Evolutionary conservation across 2,113 vertebrate species (phyloP).

Genomic region (Thunnus thynnus): DNA sequence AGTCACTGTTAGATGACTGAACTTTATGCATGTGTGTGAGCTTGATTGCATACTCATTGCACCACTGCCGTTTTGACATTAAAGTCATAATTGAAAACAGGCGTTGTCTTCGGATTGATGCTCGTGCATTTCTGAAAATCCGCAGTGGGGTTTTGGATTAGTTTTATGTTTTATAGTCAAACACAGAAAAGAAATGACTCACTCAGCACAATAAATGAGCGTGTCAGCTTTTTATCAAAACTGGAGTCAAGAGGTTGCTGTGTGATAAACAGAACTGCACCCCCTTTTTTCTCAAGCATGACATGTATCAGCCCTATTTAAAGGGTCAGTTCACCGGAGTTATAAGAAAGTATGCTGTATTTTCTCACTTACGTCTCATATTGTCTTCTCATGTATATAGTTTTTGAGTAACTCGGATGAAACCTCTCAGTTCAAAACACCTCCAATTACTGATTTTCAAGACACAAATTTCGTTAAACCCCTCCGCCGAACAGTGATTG

Average conservation of each 20-base stretch:
- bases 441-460: too few relatives aligned
- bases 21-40: background rate
- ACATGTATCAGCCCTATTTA: background rate
- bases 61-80: background rate
- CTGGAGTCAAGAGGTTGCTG: background rate
- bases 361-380: too few relatives aligned
- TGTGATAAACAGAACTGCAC: slow-evolving; percentile 3
- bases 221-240: slow-evolving; percentile 21
- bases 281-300: background rate
- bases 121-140: slow-evolving; percentile 12
- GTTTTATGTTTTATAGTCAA: slow-evolving; percentile 28
- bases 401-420: too few relatives aligned
- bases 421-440: too few relatives aligned
- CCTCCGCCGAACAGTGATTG: too few relatives aligned
- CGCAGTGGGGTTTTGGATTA: background rate
- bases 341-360: background rate
- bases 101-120: background rate
- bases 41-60: background rate
- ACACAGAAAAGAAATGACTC: slow-evolving; percentile 16
- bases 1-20: slow-evolving; percentile 17
- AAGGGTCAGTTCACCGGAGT: background rate
- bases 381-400: too few relatives aligned
- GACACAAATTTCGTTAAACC: too few relatives aligned
- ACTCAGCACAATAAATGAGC: slow-evolving; percentile 8
- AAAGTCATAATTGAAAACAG: slow-evolving; percentile 14